These are phyloP conservation scores for Panthera uncia DNA, from an alignment of 2,113 vertebrate genomes.

Conservation along the genomic window DNA sequence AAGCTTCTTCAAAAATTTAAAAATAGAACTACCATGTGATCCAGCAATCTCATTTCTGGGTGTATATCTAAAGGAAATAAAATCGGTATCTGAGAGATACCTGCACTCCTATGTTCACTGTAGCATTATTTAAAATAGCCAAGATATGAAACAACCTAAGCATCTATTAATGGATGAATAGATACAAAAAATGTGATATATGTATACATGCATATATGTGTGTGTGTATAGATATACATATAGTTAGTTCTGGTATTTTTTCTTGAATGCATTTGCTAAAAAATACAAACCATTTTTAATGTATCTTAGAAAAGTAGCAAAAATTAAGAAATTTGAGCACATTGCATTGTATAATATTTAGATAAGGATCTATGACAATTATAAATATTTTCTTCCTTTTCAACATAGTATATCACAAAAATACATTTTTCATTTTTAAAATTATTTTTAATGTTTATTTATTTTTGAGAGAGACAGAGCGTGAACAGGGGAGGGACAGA, in stretches of 20 bases:
- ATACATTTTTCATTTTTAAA: constrained; percentile 67
- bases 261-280: constrained; percentile 73
- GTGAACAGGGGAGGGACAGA: no score
- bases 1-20: neutral
- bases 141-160: neutral
- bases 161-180: neutral
- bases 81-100: neutral
- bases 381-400: constrained; percentile 70
- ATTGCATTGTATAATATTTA: constrained; percentile 45
- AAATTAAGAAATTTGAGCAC: constrained; percentile 70
- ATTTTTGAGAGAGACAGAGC: no score
- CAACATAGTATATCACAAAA: constrained; percentile 56
- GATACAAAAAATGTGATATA: neutral
- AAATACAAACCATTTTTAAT: constrained; percentile 75
- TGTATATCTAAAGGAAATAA: neutral
- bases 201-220: neutral
- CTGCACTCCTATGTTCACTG: neutral
- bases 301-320: constrained; percentile 77
- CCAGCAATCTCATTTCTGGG: neutral
- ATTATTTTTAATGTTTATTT: no score
- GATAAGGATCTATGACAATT: constrained; percentile 44
- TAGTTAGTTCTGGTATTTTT: constrained; percentile 2
- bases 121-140: neutral
- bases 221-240: neutral
- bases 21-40: neutral